Evolutionary conservation across 2,797 vertebrate genomes (phyloP).

Genomic region (Antennarius maculatus): DNA sequence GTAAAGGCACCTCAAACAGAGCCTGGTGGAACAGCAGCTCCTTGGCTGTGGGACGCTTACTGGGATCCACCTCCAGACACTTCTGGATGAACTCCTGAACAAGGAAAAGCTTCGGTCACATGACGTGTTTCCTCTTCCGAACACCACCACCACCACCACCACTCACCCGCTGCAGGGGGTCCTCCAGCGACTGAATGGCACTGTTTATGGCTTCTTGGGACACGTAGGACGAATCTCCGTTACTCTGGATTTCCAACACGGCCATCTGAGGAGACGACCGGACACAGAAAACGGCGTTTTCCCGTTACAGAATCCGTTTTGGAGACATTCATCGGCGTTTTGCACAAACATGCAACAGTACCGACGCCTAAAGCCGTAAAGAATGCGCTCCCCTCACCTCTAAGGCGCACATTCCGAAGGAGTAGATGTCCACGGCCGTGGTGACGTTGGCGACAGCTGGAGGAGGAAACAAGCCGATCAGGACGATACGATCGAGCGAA

Average conservation of each 20-base stretch:
- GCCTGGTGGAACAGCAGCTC: constrained; percentile 97
- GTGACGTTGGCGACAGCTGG: constrained; percentile 95
- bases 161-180: constrained; percentile 83
- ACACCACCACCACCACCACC: background rate
- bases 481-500: constrained; percentile 5
- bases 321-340: background rate
- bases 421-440: constrained; percentile 98
- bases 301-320: background rate
- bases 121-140: background rate
- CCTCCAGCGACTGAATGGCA: constrained; percentile 96
- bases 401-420: constrained; percentile 98
- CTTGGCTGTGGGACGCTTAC: constrained; percentile 90
- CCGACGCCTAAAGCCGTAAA: too few species aligned
- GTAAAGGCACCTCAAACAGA: constrained; percentile 95
- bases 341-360: background rate
- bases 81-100: constrained; percentile 97
- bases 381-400: constrained; percentile 81
- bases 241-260: constrained; percentile 97
- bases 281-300: background rate
- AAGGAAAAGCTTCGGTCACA: background rate
- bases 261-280: constrained; percentile 87
- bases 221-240: constrained; percentile 96
- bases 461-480: constrained; percentile 49
- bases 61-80: constrained; percentile 94
- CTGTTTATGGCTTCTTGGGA: constrained; percentile 99